These are phyloP conservation scores for Tragopan temminckii DNA, from an alignment of 2,797 vertebrate species.

Conservation along the genomic window DNA sequence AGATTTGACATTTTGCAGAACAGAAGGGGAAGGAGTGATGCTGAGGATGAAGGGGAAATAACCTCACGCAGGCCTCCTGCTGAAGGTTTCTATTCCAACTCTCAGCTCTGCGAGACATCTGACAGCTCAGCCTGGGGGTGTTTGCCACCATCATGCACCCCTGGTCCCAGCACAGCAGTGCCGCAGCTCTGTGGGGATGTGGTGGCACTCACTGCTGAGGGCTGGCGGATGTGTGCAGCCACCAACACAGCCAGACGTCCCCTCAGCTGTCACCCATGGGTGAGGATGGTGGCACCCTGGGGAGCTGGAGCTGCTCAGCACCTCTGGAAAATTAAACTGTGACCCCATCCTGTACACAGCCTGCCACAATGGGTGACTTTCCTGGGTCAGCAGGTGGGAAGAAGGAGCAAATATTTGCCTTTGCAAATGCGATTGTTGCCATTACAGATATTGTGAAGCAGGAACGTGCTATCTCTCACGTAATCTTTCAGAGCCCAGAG, in stretches of 20 bases:
- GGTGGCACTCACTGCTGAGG: neutral
- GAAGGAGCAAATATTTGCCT: neutral
- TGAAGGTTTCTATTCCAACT: neutral
- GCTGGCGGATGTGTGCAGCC: neutral
- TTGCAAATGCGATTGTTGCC: neutral
- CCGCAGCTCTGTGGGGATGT: neutral
- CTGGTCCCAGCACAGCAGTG: accelerated
- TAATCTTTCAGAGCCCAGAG: neutral
- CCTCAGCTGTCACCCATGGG: neutral
- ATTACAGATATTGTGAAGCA: neutral
- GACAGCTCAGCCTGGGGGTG: neutral
- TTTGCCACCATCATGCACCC: neutral
- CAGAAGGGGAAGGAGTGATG: neutral
- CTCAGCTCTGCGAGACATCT: neutral
- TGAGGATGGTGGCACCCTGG: neutral
- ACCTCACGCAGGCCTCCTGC: neutral
- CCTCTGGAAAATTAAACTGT: neutral
- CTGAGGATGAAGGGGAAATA: neutral
- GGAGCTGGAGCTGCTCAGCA: neutral
- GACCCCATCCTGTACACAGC: neutral
- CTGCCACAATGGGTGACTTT: neutral
- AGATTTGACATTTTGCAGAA: neutral
- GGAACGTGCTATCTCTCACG: neutral
- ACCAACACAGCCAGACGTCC: neutral
- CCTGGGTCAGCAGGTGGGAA: neutral